Evolutionary conservation across 2,888 invertebrate genomes (phyloP), one percentile per base, ranked within the genome.

Genomic region (Yponomeuta evonymella): DNA sequence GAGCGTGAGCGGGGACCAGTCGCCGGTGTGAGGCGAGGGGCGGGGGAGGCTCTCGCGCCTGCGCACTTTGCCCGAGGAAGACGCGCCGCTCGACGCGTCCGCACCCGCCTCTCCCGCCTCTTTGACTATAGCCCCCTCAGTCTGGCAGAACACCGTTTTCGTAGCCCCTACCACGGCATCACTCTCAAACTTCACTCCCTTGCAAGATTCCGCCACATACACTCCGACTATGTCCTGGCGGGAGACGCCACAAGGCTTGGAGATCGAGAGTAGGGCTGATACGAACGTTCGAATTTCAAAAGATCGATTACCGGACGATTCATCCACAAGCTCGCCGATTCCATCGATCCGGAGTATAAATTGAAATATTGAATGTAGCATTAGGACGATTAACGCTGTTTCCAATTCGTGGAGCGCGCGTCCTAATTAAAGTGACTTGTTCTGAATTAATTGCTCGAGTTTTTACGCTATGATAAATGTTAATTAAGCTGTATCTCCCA

Each of bases 31-130:
- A 93, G 91, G 81, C 70, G 89, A 79, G 82, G 84, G 87, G 92
- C 92, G 92, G 91, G 93, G 87, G 92, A 89, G 90, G 90, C 83
- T 86, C 73, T 78, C 81, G 79, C 90, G 89, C 84, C 88, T 91
- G 83, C 86, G 86, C 81, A 90, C 90, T 74, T 81, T 90, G 77
- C 84, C 87, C 72, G 91, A 90, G 82, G 91, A 92, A 81, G 90
- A 90, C 77, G 80, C 78, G 72, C 75, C 80, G 70, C 74, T 77
- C 69, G 81, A 81, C 73, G 79, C 80, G 74, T 76, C 81, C 86
- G 84, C 87, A 80, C 87, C 88, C 85, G 87, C 89, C 83, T 75
- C 75, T 75, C 75, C 75, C 71, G 69, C 73, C 67, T 67, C 67
- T 43, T 33, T 15, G 0, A 6, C 70, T 36, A 6, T 62, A 15